Base-by-base conservation (phyloP, 2,797 vertebrate genomes). In the Orientallactaga sibirica region DNA sequence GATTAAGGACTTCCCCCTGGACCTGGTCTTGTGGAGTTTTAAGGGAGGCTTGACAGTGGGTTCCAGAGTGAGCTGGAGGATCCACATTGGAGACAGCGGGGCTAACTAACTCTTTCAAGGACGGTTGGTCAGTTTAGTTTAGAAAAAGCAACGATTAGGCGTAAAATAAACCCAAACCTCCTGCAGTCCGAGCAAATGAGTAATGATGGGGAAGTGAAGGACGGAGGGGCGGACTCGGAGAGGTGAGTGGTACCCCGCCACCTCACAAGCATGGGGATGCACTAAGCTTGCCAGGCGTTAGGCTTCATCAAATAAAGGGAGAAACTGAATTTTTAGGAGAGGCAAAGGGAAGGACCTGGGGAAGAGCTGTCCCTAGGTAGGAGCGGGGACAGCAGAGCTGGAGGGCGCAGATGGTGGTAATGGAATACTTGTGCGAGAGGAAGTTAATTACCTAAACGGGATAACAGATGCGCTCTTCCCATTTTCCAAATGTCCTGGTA, bases 381-480 rank as follows among this genome's bases (percentile, higher is more conserved):
- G 67, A 64, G 27, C 22, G 27, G 43, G 41, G 48, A 33, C 10
- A 18, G 18, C 22, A 52, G 41, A 74, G n/a, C 20, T 24, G 68
- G 58, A 79, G 24, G 68, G 8, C 33, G 48, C 29, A 88, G 55
- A 52, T 55, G 58, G 58, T n/a, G 67, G 66, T n/a, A 15, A 10
- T 48, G n/a, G 55, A 77, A 61, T 52, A 70, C 66, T 48, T 58
- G 8, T 66, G 25, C 37, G 48, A 19, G 12, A 84, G 58, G 58
- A 79, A 80, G 90, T 66, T 68, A 91, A 88, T 82, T 73, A 71
- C 37, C 75, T 73, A 61, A 61, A 37, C 3, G 5, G 74, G 20
- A 85, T 71, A 73, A 82, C 14, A 79, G 77, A 64, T 9, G 85
- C 83, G 82, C 74, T 89, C 37, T 95, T 86, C 70, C 73, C 41